Conservation (phyloP, 2,888 invertebrate species). For the Herminia tarsipennalis region DNA sequence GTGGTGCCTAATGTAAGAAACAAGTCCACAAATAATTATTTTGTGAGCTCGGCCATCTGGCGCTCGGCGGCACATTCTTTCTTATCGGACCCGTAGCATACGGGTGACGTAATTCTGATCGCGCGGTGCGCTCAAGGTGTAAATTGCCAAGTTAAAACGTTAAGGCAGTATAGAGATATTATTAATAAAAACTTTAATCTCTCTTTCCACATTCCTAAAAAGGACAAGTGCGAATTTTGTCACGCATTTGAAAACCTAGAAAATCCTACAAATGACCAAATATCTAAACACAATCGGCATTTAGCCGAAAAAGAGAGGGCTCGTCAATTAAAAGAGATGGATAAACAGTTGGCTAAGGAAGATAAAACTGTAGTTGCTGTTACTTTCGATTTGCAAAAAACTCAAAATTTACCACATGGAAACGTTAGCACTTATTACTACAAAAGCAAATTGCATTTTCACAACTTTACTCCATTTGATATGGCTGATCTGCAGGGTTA, state of each 20-base stretch:
- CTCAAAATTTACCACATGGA: neutral
- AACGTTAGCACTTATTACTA: neutral
- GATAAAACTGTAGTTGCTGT: neutral
- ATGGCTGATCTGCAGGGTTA: neutral
- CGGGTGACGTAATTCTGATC: too few species aligned
- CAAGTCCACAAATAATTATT: too few species aligned
- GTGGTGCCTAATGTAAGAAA: too few species aligned
- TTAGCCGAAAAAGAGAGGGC: neutral
- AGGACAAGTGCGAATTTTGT: neutral
- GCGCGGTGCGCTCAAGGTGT: too few species aligned
- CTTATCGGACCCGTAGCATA: too few species aligned
- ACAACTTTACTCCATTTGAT: too few species aligned
- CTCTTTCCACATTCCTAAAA: neutral
- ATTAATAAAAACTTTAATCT: neutral
- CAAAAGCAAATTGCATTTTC: too few species aligned
- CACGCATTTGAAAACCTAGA: neutral
- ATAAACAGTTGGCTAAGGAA: neutral
- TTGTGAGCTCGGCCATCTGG: too few species aligned
- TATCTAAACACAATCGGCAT: neutral
- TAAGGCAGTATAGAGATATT: neutral
- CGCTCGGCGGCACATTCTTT: too few species aligned
- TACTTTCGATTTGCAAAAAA: neutral
- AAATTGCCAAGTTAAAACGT: neutral
- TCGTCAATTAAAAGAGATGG: neutral
- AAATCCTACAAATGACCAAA: neutral